Conservation (phyloP, 2,113 vertebrate genomes). For the Campylomormyrus tamandua region DNA sequence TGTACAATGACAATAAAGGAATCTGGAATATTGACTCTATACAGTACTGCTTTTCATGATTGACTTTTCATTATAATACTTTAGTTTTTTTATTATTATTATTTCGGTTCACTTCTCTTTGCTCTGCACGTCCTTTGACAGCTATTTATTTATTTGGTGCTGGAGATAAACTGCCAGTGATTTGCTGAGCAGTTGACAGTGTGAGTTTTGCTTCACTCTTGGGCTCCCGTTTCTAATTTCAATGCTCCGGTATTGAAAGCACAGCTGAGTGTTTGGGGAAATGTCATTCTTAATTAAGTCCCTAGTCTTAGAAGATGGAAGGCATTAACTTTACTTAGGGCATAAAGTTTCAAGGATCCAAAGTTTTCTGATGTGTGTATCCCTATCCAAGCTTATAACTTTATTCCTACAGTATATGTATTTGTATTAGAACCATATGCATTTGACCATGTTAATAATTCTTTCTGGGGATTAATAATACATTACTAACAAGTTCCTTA, state of each 20-base stretch:
- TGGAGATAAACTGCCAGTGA: constrained; percentile 52
- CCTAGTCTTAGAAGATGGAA: constrained; percentile 67
- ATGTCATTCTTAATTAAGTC: constrained; percentile 76
- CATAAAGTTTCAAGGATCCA: constrained; percentile 50
- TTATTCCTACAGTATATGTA: constrained; percentile 24
- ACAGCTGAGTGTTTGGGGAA: constrained; percentile 59
- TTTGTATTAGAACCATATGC: not conserved
- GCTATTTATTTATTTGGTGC: constrained; percentile 47
- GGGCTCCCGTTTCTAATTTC: constrained; percentile 62
- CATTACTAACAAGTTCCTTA: not conserved
- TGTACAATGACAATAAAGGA: no score
- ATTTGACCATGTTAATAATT: not conserved
- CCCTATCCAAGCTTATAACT: constrained; percentile 60
- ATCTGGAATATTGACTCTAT: not conserved
- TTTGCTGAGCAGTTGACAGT: constrained; percentile 59
- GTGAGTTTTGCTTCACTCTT: constrained; percentile 58
- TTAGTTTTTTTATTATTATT: constrained; percentile 12
- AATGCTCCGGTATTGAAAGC: constrained; percentile 55
- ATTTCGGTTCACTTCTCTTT: constrained; percentile 26
- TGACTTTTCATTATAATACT: constrained; percentile 34
- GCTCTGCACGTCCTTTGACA: constrained; percentile 35
- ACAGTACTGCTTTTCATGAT: not conserved
- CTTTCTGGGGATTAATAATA: not conserved
- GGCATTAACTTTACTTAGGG: constrained; percentile 62
- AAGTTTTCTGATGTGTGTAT: constrained; percentile 52